Conservation (phyloP, 2,888 invertebrate species). For the Bellardia bayeri region DNA sequence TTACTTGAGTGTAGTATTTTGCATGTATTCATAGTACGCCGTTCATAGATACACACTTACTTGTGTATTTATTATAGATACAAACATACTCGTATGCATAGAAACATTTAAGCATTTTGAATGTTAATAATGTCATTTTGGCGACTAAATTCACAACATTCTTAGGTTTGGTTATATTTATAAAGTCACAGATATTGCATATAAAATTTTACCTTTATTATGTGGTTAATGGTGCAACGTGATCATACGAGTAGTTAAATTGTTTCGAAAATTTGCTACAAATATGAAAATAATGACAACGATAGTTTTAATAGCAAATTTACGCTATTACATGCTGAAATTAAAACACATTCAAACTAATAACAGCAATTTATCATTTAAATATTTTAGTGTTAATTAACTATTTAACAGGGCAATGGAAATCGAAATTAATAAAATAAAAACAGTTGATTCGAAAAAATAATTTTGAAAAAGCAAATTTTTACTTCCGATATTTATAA, state of each 20-base stretch:
- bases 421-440: too few relatives aligned
- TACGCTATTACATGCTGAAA: not conserved
- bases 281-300: slow-evolving; percentile 32
- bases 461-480: too few relatives aligned
- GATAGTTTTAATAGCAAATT: not conserved
- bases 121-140: slow-evolving; percentile 60
- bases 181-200: slow-evolving; percentile 34
- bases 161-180: slow-evolving; percentile 43
- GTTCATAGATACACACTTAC: not conserved
- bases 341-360: not conserved
- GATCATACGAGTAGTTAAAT: slow-evolving; percentile 23
- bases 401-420: not conserved
- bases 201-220: slow-evolving; percentile 66
- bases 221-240: slow-evolving; percentile 50
- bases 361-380: not conserved
- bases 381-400: not conserved
- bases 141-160: slow-evolving; percentile 55
- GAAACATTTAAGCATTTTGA: slow-evolving; percentile 23
- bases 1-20: too few relatives aligned
- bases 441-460: too few relatives aligned
- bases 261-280: slow-evolving; percentile 26
- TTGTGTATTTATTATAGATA: not conserved
- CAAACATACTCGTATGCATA: not conserved
- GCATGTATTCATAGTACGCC: not conserved
- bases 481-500: too few relatives aligned